A percentile compares a stretch with the other conserved stretches of the same genome.
phyloP scores from a whole-genome alignment of 2,888 invertebrate genomes.

The Portevinia maculata region DNA sequence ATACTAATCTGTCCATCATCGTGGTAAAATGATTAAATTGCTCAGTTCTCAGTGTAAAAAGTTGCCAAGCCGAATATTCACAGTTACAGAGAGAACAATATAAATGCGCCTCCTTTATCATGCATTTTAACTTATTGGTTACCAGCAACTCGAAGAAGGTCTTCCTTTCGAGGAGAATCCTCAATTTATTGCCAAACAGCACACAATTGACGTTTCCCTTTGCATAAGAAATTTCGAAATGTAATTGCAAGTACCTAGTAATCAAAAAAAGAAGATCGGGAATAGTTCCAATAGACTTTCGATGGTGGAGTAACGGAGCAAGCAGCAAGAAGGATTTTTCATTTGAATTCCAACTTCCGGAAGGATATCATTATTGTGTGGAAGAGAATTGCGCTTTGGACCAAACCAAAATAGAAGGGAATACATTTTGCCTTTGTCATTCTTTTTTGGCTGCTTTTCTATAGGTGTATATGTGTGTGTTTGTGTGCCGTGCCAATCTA shows the following conservation, averaged over 20 bases:
- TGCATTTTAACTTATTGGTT: constrained; percentile 25
- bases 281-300: background rate
- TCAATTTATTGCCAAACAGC: constrained; percentile 51
- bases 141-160: constrained; percentile 1
- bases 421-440: constrained; percentile 53
- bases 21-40: background rate
- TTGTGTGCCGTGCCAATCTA: constrained; percentile 44
- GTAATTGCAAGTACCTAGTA: constrained; percentile 45
- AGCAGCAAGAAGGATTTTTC: constrained; percentile 3
- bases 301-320: background rate
- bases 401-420: constrained; percentile 20
- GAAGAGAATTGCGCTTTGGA: constrained; percentile 31
- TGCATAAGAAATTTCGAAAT: constrained; percentile 56
- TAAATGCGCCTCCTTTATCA: constrained; percentile 1
- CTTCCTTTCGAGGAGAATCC: constrained; percentile 7
- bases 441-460: constrained; percentile 3
- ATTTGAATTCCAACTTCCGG: constrained; percentile 32
- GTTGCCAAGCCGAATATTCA: background rate
- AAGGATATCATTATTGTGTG: constrained; percentile 40
- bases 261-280: constrained; percentile 5
- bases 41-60: background rate
- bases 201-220: constrained; percentile 45
- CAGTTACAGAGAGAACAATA: background rate
- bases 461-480: background rate
- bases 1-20: background rate